These are phyloP conservation scores for Plotosus lineatus DNA, from an alignment of 2,113 vertebrate genomes.

Conservation along the genomic window DNA sequence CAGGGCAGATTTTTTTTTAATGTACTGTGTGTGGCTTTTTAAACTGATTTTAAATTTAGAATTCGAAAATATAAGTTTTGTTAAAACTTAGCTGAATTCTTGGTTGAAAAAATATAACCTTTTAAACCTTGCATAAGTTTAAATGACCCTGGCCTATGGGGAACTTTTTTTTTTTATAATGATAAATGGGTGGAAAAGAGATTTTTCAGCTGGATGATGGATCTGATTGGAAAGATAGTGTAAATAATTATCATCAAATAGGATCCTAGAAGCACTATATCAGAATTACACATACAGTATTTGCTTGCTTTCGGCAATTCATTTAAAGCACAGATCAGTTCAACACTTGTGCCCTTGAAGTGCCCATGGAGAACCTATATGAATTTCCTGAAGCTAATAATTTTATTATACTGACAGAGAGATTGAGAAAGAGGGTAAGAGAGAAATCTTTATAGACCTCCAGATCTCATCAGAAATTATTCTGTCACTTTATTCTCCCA, in stretches of 20 bases:
- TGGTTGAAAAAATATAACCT: conserved; percentile 14
- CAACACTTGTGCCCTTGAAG: not conserved
- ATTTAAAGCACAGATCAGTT: conserved; percentile 31
- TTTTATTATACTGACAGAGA: conserved; percentile 31
- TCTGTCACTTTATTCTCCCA: conserved; percentile 25
- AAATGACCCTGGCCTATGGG: not conserved
- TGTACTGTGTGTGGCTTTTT: conserved; percentile 8
- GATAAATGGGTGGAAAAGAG: not conserved
- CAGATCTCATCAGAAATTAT: conserved; percentile 44
- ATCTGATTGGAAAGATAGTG: conserved; percentile 22
- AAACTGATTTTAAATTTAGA: not conserved
- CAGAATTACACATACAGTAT: conserved; percentile 4
- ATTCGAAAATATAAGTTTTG: conserved; percentile 16
- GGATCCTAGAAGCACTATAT: conserved; percentile 24
- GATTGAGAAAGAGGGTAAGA: conserved; percentile 23
- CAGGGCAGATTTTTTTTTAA: conserved; percentile 19
- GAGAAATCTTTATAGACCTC: conserved; percentile 29
- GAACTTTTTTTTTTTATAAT: not conserved
- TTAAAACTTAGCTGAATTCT: conserved; percentile 3
- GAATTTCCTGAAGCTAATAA: conserved; percentile 40
- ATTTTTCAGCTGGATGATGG: not conserved
- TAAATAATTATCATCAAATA: conserved; percentile 16
- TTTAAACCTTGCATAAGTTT: conserved; percentile 12
- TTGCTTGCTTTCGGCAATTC: conserved; percentile 26
- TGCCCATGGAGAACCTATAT: conserved; percentile 14